Evolutionary conservation across 2,888 invertebrate species (phyloP).

Genomic region (Peribatodes rhomboidaria): DNA sequence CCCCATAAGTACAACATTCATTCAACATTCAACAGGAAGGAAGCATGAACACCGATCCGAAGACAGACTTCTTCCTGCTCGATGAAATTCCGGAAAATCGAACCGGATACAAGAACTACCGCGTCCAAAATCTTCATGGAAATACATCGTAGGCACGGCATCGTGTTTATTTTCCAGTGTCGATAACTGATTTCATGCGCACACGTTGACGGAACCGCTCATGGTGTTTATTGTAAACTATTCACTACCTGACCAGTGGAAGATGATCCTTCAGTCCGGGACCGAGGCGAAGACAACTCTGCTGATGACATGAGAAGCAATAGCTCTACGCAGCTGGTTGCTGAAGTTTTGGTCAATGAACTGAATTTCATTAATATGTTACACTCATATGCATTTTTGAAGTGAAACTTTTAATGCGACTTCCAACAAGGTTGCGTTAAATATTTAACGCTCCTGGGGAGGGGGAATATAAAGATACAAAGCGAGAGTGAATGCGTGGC

Average conservation of each 20-base stretch:
- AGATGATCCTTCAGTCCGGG: slow-evolving; percentile 25
- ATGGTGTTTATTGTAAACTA: slow-evolving; percentile 73
- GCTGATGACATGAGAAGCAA: slow-evolving; percentile 6
- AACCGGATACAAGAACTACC: slow-evolving; percentile 22
- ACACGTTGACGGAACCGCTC: slow-evolving; percentile 74
- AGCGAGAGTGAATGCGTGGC: too few species aligned
- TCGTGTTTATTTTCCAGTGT: slow-evolving; percentile 81
- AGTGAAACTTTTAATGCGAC: too few species aligned
- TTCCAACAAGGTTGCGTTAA: too few species aligned
- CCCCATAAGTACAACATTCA: too few species aligned
- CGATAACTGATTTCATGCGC: slow-evolving; percentile 72
- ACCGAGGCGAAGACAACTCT: slow-evolving; percentile 8
- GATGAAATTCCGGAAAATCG: slow-evolving; percentile 5
- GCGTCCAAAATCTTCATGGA: slow-evolving; percentile 61
- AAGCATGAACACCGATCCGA: slow-evolving; percentile 4
- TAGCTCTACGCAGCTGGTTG: slow-evolving; percentile 30
- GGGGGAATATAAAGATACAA: too few species aligned
- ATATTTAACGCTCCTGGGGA: too few species aligned
- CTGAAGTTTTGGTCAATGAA: slow-evolving; percentile 36
- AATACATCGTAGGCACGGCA: slow-evolving; percentile 64
- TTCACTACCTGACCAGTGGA: slow-evolving; percentile 40
- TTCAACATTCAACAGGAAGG: slow-evolving; percentile 3
- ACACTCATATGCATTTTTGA: background rate
- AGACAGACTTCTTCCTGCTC: slow-evolving; percentile 22
- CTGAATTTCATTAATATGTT: slow-evolving; percentile 8